phyloP scores from a whole-genome alignment of 2,888 invertebrate genomes.

The Eurytoma californica region DNA sequence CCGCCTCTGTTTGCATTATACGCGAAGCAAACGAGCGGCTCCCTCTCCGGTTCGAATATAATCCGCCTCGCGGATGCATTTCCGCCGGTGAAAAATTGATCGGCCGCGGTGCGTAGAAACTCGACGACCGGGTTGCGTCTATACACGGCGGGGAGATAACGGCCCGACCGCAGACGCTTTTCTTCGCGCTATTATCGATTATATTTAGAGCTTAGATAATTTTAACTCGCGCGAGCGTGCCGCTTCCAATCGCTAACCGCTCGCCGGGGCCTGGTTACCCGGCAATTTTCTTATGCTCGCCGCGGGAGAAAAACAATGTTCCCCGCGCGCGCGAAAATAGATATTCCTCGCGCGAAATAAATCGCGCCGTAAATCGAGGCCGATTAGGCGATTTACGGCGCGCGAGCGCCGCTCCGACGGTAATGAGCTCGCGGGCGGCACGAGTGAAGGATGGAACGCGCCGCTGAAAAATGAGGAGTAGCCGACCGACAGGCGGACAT shows the following conservation, averaged over 20 bases:
- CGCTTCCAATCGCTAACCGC: slow-evolving; percentile 1
- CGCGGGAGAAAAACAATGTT: background rate
- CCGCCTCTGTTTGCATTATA: too few relatives aligned
- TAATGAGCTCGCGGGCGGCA: background rate
- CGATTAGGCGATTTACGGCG: background rate
- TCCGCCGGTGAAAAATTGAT: background rate
- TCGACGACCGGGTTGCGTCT: slow-evolving; percentile 14
- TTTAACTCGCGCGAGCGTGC: background rate
- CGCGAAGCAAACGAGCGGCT: too few relatives aligned
- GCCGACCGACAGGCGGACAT: slow-evolving; percentile 45
- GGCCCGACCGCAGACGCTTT: background rate
- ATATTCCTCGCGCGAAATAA: too few relatives aligned
- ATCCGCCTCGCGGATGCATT: background rate
- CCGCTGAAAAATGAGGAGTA: slow-evolving; percentile 49
- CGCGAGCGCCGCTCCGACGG: background rate
- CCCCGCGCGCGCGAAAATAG: background rate
- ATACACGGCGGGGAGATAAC: background rate
- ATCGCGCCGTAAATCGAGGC: too few relatives aligned
- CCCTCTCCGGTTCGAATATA: too few relatives aligned
- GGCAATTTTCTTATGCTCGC: slow-evolving; percentile 33
- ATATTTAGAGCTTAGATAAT: slow-evolving; percentile 28
- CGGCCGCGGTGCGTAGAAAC: background rate
- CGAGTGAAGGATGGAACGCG: background rate
- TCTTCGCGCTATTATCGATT: slow-evolving; percentile 13
- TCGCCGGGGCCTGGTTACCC: too few relatives aligned